Base-by-base conservation (phyloP, 2,797 vertebrate species). In the Siniperca obscura region DNA sequence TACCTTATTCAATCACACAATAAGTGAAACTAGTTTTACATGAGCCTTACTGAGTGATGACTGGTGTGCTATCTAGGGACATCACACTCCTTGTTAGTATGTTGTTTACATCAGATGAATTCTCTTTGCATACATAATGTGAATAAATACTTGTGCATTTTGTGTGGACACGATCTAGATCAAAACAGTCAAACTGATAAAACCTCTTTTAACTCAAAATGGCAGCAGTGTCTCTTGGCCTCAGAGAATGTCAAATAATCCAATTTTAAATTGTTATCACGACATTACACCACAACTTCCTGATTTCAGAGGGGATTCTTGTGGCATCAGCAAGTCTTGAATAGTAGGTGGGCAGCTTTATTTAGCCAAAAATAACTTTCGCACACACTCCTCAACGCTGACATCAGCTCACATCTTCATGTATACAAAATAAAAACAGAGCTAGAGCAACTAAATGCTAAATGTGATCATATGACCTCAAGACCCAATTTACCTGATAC, bases 1-100 rank as follows among this genome's bases (percentile, higher is more conserved):
- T 22, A 16, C 16, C 16, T 36, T 12, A 34, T 9, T 52, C 4
- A 22, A 17, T 65, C 22, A 46, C 25, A 56, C 7, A 70, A 3
- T 46, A 40, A 38, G 21, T 76, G 16, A 59, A 38, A 57, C 21
- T 36, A 64, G 19, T 30, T 82, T 74, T 75, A 55, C 27, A n/a
- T 38, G 53, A 75, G 36, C 25, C 16, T 66, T 27, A 34, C 22
- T 13, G 22, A 40, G 6, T 38, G 70, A 60, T 52, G 25, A 36
- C 50, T 38, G 8, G 25, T 59, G 53, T 22, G 53, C 40, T 50
- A 65, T 59, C 36, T 17, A 50, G 62, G 46, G 44, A 62, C 25
- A 60, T 59, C 36, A 1, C 27, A 60, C 21, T 59, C 36, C 36
- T 52, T 64, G 10, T 66, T 55, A 65, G 44, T 38, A 40, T 40